phyloP scores from a whole-genome alignment of 2,113 vertebrate genomes.

The Myiagra hebetior region DNA sequence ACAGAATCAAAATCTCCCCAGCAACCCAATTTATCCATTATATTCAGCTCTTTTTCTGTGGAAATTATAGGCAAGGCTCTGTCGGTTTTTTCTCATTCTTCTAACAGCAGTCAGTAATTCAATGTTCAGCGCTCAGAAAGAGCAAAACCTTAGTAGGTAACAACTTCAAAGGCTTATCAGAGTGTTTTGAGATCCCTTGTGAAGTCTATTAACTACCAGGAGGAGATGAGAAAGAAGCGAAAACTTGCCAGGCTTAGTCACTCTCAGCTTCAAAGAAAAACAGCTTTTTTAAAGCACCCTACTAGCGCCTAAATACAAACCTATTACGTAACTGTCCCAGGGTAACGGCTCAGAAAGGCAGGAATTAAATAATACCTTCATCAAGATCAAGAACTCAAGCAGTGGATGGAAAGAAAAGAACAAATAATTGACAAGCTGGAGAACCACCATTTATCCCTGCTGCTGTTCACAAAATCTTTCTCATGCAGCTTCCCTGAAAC shows the following conservation, averaged over 20 bases:
- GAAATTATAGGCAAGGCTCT: constrained; percentile 10
- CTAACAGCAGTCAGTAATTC: neutral
- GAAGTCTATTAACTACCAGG: constrained; percentile 6
- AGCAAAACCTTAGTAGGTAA: neutral
- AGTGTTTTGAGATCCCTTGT: neutral
- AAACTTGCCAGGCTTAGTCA: neutral
- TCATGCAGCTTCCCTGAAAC: neutral
- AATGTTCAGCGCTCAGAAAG: neutral
- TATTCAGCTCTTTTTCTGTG: neutral
- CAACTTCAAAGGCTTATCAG: constrained; percentile 10
- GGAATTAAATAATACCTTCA: constrained; percentile 6
- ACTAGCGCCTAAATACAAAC: neutral
- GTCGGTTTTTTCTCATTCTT: neutral
- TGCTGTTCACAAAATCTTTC: neutral
- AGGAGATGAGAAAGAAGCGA: neutral
- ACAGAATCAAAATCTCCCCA: constrained; percentile 23
- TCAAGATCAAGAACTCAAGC: neutral
- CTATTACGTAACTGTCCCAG: neutral
- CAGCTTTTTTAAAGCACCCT: neutral
- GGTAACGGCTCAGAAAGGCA: neutral
- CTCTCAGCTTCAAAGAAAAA: neutral
- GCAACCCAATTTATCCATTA: constrained; percentile 41
- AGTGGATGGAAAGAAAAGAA: neutral
- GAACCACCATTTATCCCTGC: neutral
- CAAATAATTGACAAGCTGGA: neutral